phyloP scores from a whole-genome alignment of 2,888 invertebrate genomes.

The Campoplex capitator region DNA sequence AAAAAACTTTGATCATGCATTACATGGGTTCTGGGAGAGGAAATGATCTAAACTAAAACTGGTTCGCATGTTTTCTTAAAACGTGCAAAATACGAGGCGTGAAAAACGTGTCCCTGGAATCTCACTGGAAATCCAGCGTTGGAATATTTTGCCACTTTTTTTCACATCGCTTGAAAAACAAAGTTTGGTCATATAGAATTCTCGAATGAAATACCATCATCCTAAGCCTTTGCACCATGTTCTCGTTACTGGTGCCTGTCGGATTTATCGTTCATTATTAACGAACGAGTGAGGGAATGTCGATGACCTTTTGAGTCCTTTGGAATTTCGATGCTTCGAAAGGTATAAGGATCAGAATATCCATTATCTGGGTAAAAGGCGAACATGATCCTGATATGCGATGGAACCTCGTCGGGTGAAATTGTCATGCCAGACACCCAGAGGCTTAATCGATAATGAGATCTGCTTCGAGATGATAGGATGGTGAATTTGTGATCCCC shows the following conservation, averaged over 20 bases:
- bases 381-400: background rate
- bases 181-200: background rate
- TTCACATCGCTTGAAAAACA: conserved; percentile 5
- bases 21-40: conserved; percentile 15
- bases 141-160: conserved; percentile 25
- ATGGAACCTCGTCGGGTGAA: conserved; percentile 24
- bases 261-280: conserved; percentile 13
- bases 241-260: background rate
- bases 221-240: background rate
- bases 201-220: conserved; percentile 7
- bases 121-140: conserved; percentile 7
- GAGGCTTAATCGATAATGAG: conserved; percentile 64
- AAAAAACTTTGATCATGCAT: conserved; percentile 16
- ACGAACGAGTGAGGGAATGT: conserved; percentile 11
- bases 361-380: conserved; percentile 24
- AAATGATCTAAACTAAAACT: conserved; percentile 56
- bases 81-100: conserved; percentile 6
- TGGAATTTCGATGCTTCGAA: conserved; percentile 18
- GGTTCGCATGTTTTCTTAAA: conserved; percentile 44
- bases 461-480: conserved; percentile 59
- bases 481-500: conserved; percentile 65
- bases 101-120: conserved; percentile 46
- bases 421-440: conserved; percentile 43
- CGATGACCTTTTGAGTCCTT: conserved; percentile 28
- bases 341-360: conserved; percentile 12